phyloP scores from a whole-genome alignment of 2,797 vertebrate genomes.

The Rhadinocentrus ornatus region DNA sequence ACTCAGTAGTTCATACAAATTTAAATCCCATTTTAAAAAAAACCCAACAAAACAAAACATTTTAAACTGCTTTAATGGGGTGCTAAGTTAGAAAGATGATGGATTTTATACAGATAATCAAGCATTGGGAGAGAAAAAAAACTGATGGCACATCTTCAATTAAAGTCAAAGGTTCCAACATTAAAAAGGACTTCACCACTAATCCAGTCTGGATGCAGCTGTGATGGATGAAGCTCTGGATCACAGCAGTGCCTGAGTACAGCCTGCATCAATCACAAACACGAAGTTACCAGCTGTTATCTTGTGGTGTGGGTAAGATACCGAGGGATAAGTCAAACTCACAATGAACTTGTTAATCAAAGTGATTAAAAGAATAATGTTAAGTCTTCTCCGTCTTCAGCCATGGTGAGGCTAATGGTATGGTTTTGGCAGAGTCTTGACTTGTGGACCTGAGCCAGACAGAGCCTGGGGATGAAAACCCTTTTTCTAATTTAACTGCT shows the following conservation, averaged over 20 bases:
- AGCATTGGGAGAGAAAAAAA: background rate
- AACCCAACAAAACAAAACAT: too few relatives aligned
- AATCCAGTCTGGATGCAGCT: slow-evolving; percentile 46
- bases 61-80: slow-evolving; percentile 26
- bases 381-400: slow-evolving; percentile 23
- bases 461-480: slow-evolving; percentile 48
- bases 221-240: slow-evolving; percentile 41
- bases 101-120: slow-evolving; percentile 23
- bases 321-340: background rate
- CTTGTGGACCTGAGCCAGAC: slow-evolving; percentile 54
- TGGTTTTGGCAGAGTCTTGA: slow-evolving; percentile 60
- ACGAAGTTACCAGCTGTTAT: background rate
- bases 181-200: slow-evolving; percentile 17
- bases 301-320: slow-evolving; percentile 4
- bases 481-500: slow-evolving; percentile 58
- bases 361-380: slow-evolving; percentile 24
- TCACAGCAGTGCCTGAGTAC: slow-evolving; percentile 18
- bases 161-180: slow-evolving; percentile 29
- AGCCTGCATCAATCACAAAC: slow-evolving; percentile 23
- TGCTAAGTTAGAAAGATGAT: slow-evolving; percentile 6
- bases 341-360: slow-evolving; percentile 22
- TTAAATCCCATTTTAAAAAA: slow-evolving; percentile 13
- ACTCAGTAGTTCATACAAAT: slow-evolving; percentile 23
- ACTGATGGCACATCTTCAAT: slow-evolving; percentile 27
- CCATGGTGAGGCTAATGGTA: slow-evolving; percentile 46